Evolutionary conservation across 2,797 vertebrate genomes (phyloP), one percentile per base, ranked within the genome.

Genomic region (Scyliorhinus canicula): DNA sequence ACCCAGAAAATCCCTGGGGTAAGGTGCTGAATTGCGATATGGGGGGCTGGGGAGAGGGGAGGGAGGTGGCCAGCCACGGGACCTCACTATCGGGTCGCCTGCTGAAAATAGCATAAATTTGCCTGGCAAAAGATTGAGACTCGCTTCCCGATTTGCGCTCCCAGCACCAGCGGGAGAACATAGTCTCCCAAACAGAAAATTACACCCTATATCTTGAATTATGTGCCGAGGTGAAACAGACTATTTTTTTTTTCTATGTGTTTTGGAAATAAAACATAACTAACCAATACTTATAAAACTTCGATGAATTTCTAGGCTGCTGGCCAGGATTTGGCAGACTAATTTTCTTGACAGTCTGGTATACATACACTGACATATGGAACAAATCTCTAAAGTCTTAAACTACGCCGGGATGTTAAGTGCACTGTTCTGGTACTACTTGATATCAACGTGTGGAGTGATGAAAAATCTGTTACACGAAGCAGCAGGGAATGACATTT

Each of bases 301-400:
- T 91, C 24, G n/a, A 91, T 74, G 31, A 94, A 94, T 50, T 74
- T 94, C 50, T 94, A 71, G 67, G 67, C 93, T 94, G 93, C 50
- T 94, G 8, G 93, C 63, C 93, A 94, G 44, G 28, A 74, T 74
- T 94, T 94, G 65, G 65, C 67, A 94, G 65, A 94, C 69, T 74
- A 94, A 94, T 94, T 94, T 94, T 74, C 67, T 94, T 74, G 69
- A 94, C 67, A 55, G 93, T 50, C 93, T 94, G 93, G 65, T 94
- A 19, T 67, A 74, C 93, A 94, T 94, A 50, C 44, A 94, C 65
- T 94, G 93, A 69, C 93, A 94, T 94, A 94, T 94, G 93, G 93
- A 94, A 74, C 93, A 94, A 74, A 55, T 94, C 93, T 94, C 93
- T 55, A 1, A 47, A 52, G 65, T 69, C 67, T 94, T 50, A 71